Evolutionary conservation across 1,140 invertebrate genomes (phyloP), one percentile per base, ranked within the genome.

Genomic region (Nymphalis io): DNA sequence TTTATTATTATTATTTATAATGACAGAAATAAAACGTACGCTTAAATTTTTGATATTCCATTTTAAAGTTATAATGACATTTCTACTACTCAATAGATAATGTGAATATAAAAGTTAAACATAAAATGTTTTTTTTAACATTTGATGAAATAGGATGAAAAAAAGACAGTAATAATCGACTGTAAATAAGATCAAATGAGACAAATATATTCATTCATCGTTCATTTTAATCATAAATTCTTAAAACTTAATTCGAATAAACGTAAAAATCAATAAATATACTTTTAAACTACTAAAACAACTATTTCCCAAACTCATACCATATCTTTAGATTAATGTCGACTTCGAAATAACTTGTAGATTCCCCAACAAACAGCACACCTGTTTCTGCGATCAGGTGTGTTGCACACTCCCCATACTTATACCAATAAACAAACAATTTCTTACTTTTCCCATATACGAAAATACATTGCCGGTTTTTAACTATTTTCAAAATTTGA

Each of bases 301-400:
- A 13, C 10, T n/a, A 53, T 27, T 55, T 55, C 18, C 51, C 15
- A 18, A 62, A 48, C 60, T 61, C 15, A 40, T 60, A 16, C 18
- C 60, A 53, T 60, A 68, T 68, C 33, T 42, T 27, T 5, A 40
- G 21, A 60, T 60, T 60, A 68, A 58, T 39, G 51, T 12, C 21
- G 27, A 69, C 57, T 46, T 53, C 66, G 16, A 61, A 61, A 63
- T 51, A 65, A 59, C 15, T n/a, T 51, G 40, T 57, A 33, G n/a
- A 61, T 38, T 51, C 59, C 38, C 58, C 61, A 48, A 58, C 46
- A 72, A 20, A 51, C 18, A 20, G 46, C 46, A 72, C 81, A 85
- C 80, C 83, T 85, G 83, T 85, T 79, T 33, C 60, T 60, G 23
- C 72, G 76, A 82, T 85, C 83, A 85, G 83, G 81, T 85, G 83